These are phyloP conservation scores for Cosmia pyralina DNA, from an alignment of 2,888 invertebrate genomes.

Conservation along the genomic window DNA sequence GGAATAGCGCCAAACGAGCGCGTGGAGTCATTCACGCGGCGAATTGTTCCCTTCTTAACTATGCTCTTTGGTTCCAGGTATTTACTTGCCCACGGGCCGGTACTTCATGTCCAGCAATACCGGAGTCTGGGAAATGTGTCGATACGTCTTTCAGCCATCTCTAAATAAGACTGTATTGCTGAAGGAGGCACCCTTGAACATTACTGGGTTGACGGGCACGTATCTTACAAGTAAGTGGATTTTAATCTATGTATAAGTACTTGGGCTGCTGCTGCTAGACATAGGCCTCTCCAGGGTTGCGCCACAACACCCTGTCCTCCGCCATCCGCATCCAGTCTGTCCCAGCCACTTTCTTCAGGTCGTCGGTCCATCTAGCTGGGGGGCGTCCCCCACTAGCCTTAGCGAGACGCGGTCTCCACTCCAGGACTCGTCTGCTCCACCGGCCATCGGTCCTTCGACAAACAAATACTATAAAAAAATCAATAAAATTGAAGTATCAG, in stretches of 20 bases:
- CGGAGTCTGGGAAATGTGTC: slow-evolving; percentile 93
- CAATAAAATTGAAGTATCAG: too few relatives aligned
- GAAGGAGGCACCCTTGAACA: slow-evolving; percentile 69
- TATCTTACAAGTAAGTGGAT: slow-evolving; percentile 77
- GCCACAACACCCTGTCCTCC: too few relatives aligned
- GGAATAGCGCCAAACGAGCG: slow-evolving; percentile 58
- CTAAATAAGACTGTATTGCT: slow-evolving; percentile 52
- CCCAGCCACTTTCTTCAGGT: too few relatives aligned
- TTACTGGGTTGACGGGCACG: slow-evolving; percentile 72
- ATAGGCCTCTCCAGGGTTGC: too few relatives aligned
- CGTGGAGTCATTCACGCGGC: slow-evolving; percentile 63
- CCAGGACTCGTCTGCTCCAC: too few relatives aligned
- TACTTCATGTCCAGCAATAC: slow-evolving; percentile 92
- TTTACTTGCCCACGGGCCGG: slow-evolving; percentile 89
- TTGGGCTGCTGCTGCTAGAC: too few relatives aligned
- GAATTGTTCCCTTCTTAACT: slow-evolving; percentile 55
- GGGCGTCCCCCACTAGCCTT: too few relatives aligned
- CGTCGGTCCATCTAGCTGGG: too few relatives aligned
- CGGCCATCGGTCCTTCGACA: too few relatives aligned
- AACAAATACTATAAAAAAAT: too few relatives aligned
- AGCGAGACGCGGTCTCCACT: too few relatives aligned
- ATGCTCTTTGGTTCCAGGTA: slow-evolving; percentile 82
- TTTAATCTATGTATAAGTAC: not conserved
- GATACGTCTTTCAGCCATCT: slow-evolving; percentile 81
- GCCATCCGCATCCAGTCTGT: too few relatives aligned